Base-by-base conservation (phyloP, 2,888 invertebrate genomes). In the Tolmerus cingulatus region DNA sequence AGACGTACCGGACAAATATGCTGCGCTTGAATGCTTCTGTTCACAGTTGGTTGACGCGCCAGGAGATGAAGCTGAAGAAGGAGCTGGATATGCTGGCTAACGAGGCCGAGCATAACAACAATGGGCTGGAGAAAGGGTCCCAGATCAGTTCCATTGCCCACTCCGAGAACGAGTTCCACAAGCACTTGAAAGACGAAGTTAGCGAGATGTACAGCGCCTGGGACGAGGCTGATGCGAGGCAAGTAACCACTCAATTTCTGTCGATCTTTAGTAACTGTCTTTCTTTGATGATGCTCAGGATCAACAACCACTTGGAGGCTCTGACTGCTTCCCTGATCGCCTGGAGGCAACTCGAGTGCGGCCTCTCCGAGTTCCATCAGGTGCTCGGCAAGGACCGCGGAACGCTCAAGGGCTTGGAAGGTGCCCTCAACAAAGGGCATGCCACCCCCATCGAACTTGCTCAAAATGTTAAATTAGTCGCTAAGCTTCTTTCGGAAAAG, bases 311-410 rank as follows among this genome's bases (percentile, higher is more conserved):
- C 91, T 93, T 97, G 90, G 94, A 95, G 89, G 95, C 95, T 89
- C 93, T 97, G 87, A 96, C 96, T 90, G 95, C 95, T 89, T 95
- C 96, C 14, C 94, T 96, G 79, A 94, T 94, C 89, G 95, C 95
- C 43, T 96, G 96, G 96, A 94, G 95, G 87, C 96, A 96, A 91
- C 95, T 97, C 93, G 96, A 96, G 91, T 94, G 94, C 88, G 95
- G 97, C 12, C 93, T 97, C 87, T 95, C 95, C 19, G 96, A 97
- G 91, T 94, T 97, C 88, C 96, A 96, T 90, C 95, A 95, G 84
- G 96, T 96, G 40, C 92, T 97, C 84, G 94, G 95, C 43, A 95
- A 96, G 89, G 97, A 97, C 92, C 91, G 92, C 77, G 93, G 93
- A 88, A 92, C 93, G 9, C 89, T 93, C 0, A 91, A 91, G 87